Evolutionary conservation across 2,888 invertebrate species (phyloP), one percentile per base, ranked within the genome.

Genomic region (Apamea crenata): DNA sequence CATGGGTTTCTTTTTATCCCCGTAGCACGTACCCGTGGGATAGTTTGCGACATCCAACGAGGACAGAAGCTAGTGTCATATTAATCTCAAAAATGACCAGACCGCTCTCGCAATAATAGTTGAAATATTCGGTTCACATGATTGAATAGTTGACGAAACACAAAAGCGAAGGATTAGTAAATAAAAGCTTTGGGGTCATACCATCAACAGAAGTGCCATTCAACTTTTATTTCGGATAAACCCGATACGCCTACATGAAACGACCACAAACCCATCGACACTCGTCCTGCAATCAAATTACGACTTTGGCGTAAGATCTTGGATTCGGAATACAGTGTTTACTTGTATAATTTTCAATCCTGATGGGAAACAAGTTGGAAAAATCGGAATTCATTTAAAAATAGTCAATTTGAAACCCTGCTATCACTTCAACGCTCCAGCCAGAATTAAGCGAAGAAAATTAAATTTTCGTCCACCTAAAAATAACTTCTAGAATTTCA

Each of bases 401-500:
- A 53, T 29, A 10, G 25, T 78, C 7, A 10, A 8, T 40, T 71
- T 4, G 21, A 50, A 56, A 61, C 10, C 47, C 14, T 21, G 50
- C 4, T 32, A 18, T 21, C 40, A 67, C n/a, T 63, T 32, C 14
- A 21, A 50, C 21, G 50, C 6, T 72, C 25, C 40, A 50, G 63
- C 25, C 40, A 50, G 63, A 72, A 63, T 68, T 40, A n/a, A 56
- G 18, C 56, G 36, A 16, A 59, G 29, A 56, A 78, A 66, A 76
- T 84, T 21, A 6, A 69, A 71, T 66, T 80, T 77, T n/a, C 25
- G n/a, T 40, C 14, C 56, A 53, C 14, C 44, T 44, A 66, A 88
- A 86, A 77, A 88, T 81, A 86, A 67, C 10, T 16, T 61, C 29
- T 14, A 21, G 14, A 66, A 80, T 72, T 80, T 74, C 63, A 76